Evolutionary conservation across 2,888 invertebrate species (phyloP).

Genomic region (Cheilosia pagana): DNA sequence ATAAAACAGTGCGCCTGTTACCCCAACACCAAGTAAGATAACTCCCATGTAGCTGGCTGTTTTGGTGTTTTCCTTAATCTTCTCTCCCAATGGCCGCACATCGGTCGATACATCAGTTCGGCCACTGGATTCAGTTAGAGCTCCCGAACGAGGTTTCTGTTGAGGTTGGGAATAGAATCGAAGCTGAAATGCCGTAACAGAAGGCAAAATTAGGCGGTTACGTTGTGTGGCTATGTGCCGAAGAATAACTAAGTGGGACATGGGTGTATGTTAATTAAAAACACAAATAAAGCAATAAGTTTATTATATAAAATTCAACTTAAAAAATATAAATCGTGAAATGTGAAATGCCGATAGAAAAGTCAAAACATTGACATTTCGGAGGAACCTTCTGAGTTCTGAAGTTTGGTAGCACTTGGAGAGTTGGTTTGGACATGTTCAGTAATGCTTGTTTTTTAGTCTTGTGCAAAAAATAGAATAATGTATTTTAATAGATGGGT

Average conservation of each 20-base stretch:
- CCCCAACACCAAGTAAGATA: conserved; percentile 91
- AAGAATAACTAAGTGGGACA: conserved; percentile 55
- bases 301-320: conserved; percentile 63
- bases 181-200: conserved; percentile 15
- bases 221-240: conserved; percentile 39
- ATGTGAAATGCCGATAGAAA: conserved; percentile 41
- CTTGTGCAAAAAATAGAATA: too few species aligned
- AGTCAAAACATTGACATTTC: conserved; percentile 38
- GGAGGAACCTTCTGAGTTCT: neutral
- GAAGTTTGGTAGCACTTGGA: conserved; percentile 1
- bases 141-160: conserved; percentile 33
- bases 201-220: conserved; percentile 12
- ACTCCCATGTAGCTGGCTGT: conserved; percentile 93
- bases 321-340: conserved; percentile 14
- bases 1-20: conserved; percentile 93
- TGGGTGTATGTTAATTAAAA: conserved; percentile 22
- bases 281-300: conserved; percentile 29
- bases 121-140: conserved; percentile 46
- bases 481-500: too few species aligned
- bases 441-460: neutral
- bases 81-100: conserved; percentile 88
- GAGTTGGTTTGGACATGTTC: neutral
- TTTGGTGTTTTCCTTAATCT: conserved; percentile 95
- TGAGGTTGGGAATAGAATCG: conserved; percentile 52
- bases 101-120: conserved; percentile 82